Evolutionary conservation across 2,113 vertebrate species (phyloP).

Genomic region (Strix uralensis): DNA sequence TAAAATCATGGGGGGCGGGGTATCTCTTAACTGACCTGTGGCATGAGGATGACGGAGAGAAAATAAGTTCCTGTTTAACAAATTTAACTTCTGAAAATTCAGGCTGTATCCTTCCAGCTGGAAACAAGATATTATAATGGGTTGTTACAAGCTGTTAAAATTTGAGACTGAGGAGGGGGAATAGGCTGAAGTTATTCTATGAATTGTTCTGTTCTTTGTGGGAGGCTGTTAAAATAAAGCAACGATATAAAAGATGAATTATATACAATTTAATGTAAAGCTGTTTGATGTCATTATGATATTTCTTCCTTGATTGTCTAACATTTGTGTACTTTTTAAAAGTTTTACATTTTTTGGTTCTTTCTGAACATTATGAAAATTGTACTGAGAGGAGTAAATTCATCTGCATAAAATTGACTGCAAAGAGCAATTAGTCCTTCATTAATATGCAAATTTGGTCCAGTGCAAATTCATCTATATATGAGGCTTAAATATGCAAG

Average conservation of each 20-base stretch:
- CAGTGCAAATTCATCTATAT: constrained; percentile 73
- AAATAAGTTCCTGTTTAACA: not conserved
- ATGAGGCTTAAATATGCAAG: constrained; percentile 72
- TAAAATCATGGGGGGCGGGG: not conserved
- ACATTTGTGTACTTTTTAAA: constrained; percentile 48
- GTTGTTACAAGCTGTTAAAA: constrained; percentile 55
- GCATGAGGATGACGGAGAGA: not conserved
- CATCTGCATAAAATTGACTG: constrained; percentile 76
- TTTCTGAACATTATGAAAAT: constrained; percentile 69
- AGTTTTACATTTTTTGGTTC: constrained; percentile 59
- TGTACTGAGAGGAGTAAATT: constrained; percentile 72
- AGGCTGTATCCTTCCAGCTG: constrained; percentile 21
- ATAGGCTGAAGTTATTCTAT: constrained; percentile 43
- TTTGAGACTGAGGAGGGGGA: constrained; percentile 17
- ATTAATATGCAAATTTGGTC: constrained; percentile 79
- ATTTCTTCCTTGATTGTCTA: constrained; percentile 61
- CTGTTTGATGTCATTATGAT: constrained; percentile 51
- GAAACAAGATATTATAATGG: constrained; percentile 17
- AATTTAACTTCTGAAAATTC: constrained; percentile 19
- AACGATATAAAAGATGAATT: constrained; percentile 51
- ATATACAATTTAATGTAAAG: constrained; percentile 51
- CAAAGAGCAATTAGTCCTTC: constrained; percentile 78
- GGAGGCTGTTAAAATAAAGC: constrained; percentile 48
- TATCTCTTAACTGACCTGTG: not conserved
- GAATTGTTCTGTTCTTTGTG: constrained; percentile 54